phyloP scores from a whole-genome alignment of 2,797 vertebrate genomes.

The Vespertilio murinus region DNA sequence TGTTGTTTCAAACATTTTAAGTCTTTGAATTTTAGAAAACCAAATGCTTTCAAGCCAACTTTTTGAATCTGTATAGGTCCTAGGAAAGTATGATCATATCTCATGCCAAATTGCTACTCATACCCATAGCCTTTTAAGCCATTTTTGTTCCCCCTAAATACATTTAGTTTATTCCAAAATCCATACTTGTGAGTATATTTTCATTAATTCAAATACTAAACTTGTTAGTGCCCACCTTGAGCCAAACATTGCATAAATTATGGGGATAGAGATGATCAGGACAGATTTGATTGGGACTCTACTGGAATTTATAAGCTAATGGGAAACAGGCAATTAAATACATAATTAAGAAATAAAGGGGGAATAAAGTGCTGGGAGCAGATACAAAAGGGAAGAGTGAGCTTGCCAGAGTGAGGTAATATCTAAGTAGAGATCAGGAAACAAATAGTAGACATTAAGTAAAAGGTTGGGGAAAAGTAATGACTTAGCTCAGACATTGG shows the following conservation, averaged over 20 bases:
- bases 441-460: not conserved
- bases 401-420: not conserved
- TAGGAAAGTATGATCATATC: not conserved
- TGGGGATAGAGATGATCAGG: not conserved
- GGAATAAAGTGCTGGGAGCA: not conserved
- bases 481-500: not conserved
- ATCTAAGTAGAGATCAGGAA: not conserved
- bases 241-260: not conserved
- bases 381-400: not conserved
- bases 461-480: not conserved
- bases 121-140: not conserved
- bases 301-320: not conserved
- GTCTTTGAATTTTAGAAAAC: not conserved
- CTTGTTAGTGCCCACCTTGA: not conserved
- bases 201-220: not conserved
- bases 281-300: not conserved
- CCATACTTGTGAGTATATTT: not conserved
- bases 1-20: not conserved
- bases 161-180: not conserved
- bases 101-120: not conserved
- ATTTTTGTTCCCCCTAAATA: not conserved
- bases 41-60: not conserved
- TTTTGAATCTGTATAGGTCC: not conserved
- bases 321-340: not conserved
- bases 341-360: not conserved